These are phyloP conservation scores for Ardeotis arabs DNA, from an alignment of 2,113 vertebrate genomes.

Conservation along the genomic window DNA sequence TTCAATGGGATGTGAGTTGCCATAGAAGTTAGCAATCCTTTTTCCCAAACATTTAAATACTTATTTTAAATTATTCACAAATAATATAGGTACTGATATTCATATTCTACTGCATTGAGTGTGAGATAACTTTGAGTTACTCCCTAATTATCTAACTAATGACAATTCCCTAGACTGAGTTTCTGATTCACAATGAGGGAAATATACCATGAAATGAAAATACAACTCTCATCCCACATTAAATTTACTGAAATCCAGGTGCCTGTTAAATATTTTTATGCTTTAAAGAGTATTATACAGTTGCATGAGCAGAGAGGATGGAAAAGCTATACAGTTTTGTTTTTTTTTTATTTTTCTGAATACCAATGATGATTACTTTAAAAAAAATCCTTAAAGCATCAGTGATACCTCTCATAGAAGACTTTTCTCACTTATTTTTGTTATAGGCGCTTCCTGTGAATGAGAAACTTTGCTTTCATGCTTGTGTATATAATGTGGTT, in stretches of 20 bases:
- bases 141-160: not conserved
- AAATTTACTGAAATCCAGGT: not conserved
- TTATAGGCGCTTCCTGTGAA: not conserved
- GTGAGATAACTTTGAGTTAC: not conserved
- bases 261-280: not conserved
- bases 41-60: not conserved
- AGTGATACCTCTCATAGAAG: not conserved
- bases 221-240: not conserved
- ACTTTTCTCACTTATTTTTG: not conserved
- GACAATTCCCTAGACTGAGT: not conserved
- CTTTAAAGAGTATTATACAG: not conserved
- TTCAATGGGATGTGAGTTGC: not conserved
- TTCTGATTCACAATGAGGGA: not conserved
- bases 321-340: not conserved
- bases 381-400: not conserved
- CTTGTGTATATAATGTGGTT: not conserved
- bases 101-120: not conserved
- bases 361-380: not conserved
- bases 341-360: not conserved
- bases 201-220: slow-evolving; percentile 34
- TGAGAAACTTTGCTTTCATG: not conserved
- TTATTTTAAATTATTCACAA: not conserved
- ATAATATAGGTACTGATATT: not conserved
- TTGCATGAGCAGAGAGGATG: not conserved
- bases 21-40: not conserved